phyloP scores from a whole-genome alignment of 2,113 vertebrate genomes.

The Blennius ocellaris region DNA sequence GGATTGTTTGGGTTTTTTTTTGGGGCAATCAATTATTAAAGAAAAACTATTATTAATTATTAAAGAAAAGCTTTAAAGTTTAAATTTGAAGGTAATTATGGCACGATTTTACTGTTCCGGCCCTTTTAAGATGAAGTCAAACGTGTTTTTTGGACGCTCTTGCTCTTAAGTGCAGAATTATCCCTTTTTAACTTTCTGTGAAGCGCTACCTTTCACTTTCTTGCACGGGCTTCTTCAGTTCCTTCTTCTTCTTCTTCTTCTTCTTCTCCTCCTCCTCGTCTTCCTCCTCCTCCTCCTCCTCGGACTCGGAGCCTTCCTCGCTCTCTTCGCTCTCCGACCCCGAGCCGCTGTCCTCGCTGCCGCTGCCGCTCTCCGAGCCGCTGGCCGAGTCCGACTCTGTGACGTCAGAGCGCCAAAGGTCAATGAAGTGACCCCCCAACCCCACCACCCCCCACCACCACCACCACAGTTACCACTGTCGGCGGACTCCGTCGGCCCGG shows the following conservation, averaged over 20 bases:
- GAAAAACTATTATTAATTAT: no score
- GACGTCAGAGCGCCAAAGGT: neutral
- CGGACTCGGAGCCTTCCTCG: slow-evolving; percentile 82
- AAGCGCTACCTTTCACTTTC: slow-evolving; percentile 77
- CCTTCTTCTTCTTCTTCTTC: slow-evolving; percentile 73
- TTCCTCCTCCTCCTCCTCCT: slow-evolving; percentile 88
- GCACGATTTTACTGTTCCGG: no score
- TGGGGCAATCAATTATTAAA: no score
- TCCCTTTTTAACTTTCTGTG: no score
- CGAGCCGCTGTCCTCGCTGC: slow-evolving; percentile 84
- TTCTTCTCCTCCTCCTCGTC: slow-evolving; percentile 80
- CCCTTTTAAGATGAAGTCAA: no score
- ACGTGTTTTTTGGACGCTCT: no score
- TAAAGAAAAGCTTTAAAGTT: no score
- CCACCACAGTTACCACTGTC: slow-evolving; percentile 88
- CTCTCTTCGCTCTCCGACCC: slow-evolving; percentile 85
- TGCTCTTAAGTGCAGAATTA: no score
- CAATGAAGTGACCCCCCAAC: neutral
- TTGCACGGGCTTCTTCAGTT: slow-evolving; percentile 66
- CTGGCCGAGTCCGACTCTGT: slow-evolving; percentile 90
- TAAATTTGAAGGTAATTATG: no score
- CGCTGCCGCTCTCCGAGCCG: slow-evolving; percentile 81
- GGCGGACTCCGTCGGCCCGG: slow-evolving; percentile 94
- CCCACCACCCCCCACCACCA: no score
- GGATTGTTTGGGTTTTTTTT: no score